A percentile compares a stretch with the other conserved stretches of the same genome.
phyloP scores from a whole-genome alignment of 2,888 invertebrate genomes.

The Pristionchus exspectatus region DNA sequence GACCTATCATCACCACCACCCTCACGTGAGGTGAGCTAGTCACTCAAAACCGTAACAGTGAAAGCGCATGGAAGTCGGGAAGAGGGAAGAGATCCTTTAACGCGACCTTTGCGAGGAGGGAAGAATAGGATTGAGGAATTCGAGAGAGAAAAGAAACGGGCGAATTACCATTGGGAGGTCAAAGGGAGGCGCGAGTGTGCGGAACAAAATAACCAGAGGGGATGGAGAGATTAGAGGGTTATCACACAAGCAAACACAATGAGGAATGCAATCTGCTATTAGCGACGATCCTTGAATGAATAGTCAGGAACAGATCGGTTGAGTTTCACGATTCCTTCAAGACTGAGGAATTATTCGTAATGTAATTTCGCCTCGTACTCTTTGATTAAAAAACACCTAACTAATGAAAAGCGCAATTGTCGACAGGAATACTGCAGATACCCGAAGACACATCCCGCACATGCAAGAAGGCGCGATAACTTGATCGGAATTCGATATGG shows the following conservation, averaged over 20 bases:
- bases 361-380: too few relatives aligned
- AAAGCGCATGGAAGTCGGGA: neutral
- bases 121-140: conserved; percentile 21
- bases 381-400: too few relatives aligned
- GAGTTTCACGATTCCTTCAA: neutral
- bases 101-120: conserved; percentile 31
- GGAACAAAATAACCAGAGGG: conserved; percentile 47
- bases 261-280: neutral
- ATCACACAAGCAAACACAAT: neutral
- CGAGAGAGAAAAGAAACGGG: conserved; percentile 35
- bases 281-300: too few relatives aligned
- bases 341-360: too few relatives aligned
- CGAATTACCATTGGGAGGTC: conserved; percentile 46
- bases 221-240: neutral
- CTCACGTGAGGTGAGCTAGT: conserved; percentile 33
- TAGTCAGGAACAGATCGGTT: neutral
- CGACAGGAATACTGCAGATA: neutral
- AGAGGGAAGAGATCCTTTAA: conserved; percentile 28
- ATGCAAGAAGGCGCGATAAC: neutral
- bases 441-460: neutral
- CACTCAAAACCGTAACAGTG: conserved; percentile 31
- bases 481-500: conserved; percentile 12
- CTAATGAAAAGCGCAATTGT: too few relatives aligned
- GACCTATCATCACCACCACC: conserved; percentile 5
- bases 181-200: neutral